Evolutionary conservation across 2,888 invertebrate genomes (phyloP), one percentile per base, ranked within the genome.

Genomic region (Callyntrura sp.): DNA sequence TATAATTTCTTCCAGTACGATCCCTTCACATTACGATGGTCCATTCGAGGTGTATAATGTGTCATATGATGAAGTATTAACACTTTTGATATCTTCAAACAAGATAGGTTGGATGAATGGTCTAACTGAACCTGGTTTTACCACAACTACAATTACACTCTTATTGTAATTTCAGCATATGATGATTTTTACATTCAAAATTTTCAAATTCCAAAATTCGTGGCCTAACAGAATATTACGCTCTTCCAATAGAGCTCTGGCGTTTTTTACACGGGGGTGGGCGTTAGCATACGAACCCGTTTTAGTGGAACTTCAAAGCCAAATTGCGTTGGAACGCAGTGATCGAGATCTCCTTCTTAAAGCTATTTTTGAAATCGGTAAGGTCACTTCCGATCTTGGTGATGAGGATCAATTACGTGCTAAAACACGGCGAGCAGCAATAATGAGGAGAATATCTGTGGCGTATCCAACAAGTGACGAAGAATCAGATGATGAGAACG

Each of bases 271-370:
- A 23, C 68, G 81, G 0, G 9, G 60, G 5, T 93, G 93, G 93
- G 88, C 84, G 4, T 5, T 28, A 0, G 89, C 91, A 5, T 92
- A 93, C 57, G 48, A 65, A 14, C 76, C 76, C 0, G 87, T 90
- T 14, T 45, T 88, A 17, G 85, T 60, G n/a, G 17, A 73, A 6
- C 81, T 92, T 0, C 60, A 92, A 17, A 85, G 90, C 0, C 65
- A 90, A 1, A 84, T 93, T 5, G 14, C 51, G 0, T 57, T 91
- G 51, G 92, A 93, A 62, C 85, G 92, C 11, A 55, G 73, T 20
- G 93, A 93, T 65, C 57, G 92, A 28, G 91, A 93, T 9, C 88
- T 92, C 51, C 86, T 93, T 0, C 91, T 93, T 35, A 83, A 89
- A 76, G 89, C 92, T 0, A 92, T 92, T 45, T 92, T 89, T 68